A percentile compares a stretch with the other conserved stretches of the same genome.
Evolutionary conservation across 2,797 vertebrate genomes (phyloP).

Genomic region (Tinamus major): DNA sequence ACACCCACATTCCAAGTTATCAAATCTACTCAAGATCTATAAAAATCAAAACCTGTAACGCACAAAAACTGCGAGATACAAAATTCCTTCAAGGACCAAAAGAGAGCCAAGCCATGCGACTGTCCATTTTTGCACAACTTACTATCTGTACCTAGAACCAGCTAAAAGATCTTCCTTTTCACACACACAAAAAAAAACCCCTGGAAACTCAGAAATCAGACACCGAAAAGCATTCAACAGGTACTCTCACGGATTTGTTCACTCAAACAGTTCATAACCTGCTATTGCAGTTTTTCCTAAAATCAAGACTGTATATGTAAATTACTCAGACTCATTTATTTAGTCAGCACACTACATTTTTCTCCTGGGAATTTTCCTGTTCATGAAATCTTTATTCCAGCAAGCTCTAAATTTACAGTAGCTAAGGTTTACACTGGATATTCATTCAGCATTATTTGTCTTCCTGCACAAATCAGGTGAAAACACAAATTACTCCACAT

Average conservation of each 20-base stretch:
- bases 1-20: not conserved
- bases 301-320: not conserved
- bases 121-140: not conserved
- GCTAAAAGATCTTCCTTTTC: conserved; percentile 18
- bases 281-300: not conserved
- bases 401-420: not conserved
- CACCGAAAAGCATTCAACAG: conserved; percentile 10
- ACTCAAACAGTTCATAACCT: not conserved
- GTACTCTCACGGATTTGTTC: not conserved
- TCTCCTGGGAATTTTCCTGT: not conserved
- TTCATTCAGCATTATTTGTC: not conserved
- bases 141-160: not conserved
- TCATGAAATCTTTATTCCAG: not conserved
- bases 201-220: not conserved
- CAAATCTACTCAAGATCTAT: not conserved
- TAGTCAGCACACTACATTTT: not conserved
- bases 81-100: not conserved
- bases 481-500: not conserved
- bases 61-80: not conserved
- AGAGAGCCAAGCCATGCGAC: not conserved
- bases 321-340: not conserved
- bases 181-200: not conserved
- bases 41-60: not conserved
- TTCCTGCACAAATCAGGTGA: not conserved
- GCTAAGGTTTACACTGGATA: not conserved